Base-by-base conservation (phyloP, 1,140 invertebrate genomes). In the Leptopilina clavipes region DNA sequence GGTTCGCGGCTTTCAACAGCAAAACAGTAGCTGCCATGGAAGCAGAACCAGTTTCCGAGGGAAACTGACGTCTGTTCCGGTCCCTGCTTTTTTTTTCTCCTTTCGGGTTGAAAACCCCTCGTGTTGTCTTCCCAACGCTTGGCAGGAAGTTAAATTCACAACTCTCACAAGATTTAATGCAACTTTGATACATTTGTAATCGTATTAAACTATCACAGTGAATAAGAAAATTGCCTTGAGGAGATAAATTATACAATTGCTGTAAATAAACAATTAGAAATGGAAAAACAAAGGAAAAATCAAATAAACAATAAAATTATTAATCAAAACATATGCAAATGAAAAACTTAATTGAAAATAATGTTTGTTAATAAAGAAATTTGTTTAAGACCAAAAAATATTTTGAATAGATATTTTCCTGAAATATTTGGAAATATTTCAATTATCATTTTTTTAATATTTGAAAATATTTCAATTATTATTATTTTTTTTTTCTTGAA, bases 1-100 rank as follows among this genome's bases (percentile, higher is more conserved):
- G 81, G 73, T 83, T 86, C 79, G 82, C 76, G 79, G 81, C 80
- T 81, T 81, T 76, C 77, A 75, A 78, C 77, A 76, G 75, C 81
- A 83, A 86, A 87, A 85, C 83, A 84, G 76, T 6, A 75, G 79
- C 77, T 81, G 71, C 59, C 76, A 37, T 72, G 80, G 79, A 80
- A 70, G 79, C 78, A 74, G 76, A 80, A 80, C 80, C 80, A 80
- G 82, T 79, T 86, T 80, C 78, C 77, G 80, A 76, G 81, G 79
- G 81, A 83, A 85, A 84, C 83, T 83, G 83, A 83, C 76, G 83
- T 83, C 80, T 81, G 78, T 82, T 82, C 72, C 78, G 80, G 72
- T 70, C 72, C 25, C 25, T 5, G 1, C 25, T 2, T 31, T 31
- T 31, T 31, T 31, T 31, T 31, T 31, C 1, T 31, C 5, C 77